phyloP scores from a whole-genome alignment of 2,888 invertebrate genomes.

The Pardosa pseudoannulata region DNA sequence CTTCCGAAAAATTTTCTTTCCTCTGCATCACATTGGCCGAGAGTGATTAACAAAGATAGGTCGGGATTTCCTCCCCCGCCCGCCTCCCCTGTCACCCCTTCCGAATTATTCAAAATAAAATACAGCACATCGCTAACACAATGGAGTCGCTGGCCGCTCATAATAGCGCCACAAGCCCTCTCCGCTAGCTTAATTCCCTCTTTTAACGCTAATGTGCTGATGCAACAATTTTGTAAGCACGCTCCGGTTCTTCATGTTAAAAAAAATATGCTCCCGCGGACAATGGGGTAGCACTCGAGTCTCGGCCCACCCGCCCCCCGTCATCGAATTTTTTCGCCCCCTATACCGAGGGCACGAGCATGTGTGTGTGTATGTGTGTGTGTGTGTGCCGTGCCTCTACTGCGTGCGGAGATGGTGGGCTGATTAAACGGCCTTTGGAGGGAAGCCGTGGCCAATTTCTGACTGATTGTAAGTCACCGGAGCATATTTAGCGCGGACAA shows the following conservation, averaged over 20 bases:
- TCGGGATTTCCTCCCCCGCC: too few relatives aligned
- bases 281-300: neutral
- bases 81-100: too few relatives aligned
- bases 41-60: neutral
- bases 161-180: slow-evolving; percentile 43
- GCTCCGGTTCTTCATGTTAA: slow-evolving; percentile 26
- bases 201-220: slow-evolving; percentile 59
- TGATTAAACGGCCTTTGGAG: too few relatives aligned
- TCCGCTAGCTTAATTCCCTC: slow-evolving; percentile 44
- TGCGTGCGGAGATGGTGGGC: too few relatives aligned
- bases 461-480: too few relatives aligned
- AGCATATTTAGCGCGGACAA: neutral
- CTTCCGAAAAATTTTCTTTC: neutral
- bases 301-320: neutral
- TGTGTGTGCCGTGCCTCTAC: too few relatives aligned
- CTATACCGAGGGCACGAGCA: neutral
- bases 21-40: neutral
- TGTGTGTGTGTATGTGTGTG: too few relatives aligned
- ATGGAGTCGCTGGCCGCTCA: neutral
- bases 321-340: neutral
- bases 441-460: too few relatives aligned
- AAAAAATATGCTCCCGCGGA: slow-evolving; percentile 1
- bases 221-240: slow-evolving; percentile 61
- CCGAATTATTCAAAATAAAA: slow-evolving; percentile 14
- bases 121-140: neutral